These are phyloP conservation scores for Luperina nickerlii DNA, from an alignment of 2,888 invertebrate genomes.

Conservation along the genomic window DNA sequence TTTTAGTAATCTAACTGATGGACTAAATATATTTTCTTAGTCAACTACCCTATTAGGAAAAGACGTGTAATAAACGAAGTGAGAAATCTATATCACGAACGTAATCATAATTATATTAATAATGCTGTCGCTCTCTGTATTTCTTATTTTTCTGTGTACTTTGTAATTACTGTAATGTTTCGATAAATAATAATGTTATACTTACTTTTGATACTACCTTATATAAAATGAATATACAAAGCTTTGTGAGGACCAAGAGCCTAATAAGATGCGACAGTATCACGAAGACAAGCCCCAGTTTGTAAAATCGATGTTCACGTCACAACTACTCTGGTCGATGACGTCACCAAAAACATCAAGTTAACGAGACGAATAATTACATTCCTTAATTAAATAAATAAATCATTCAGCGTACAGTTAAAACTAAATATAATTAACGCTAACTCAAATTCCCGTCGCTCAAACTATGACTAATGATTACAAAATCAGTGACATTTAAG, in stretches of 20 bases:
- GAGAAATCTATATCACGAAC: neutral
- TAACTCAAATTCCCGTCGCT: neutral
- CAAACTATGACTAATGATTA: slow-evolving; percentile 8
- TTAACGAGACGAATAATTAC: neutral
- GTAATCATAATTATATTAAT: neutral
- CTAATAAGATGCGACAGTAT: neutral
- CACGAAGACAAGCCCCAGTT: neutral
- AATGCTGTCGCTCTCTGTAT: no score
- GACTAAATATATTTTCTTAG: no score
- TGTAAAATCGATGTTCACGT: neutral
- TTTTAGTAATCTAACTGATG: no score
- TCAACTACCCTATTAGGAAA: no score
- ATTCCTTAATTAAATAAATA: slow-evolving; percentile 10
- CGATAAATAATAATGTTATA: no score
- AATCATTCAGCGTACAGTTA: neutral
- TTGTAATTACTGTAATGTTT: no score
- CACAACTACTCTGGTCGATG: neutral
- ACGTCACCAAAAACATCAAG: neutral
- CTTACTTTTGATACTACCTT: no score
- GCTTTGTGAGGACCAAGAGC: neutral
- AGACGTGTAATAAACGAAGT: neutral
- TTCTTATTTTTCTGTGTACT: no score
- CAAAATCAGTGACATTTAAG: slow-evolving; percentile 23
- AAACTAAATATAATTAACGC: neutral
- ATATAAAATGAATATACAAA: neutral